phyloP scores from a whole-genome alignment of 2,113 vertebrate species.

The Formicarius rufipectus region DNA sequence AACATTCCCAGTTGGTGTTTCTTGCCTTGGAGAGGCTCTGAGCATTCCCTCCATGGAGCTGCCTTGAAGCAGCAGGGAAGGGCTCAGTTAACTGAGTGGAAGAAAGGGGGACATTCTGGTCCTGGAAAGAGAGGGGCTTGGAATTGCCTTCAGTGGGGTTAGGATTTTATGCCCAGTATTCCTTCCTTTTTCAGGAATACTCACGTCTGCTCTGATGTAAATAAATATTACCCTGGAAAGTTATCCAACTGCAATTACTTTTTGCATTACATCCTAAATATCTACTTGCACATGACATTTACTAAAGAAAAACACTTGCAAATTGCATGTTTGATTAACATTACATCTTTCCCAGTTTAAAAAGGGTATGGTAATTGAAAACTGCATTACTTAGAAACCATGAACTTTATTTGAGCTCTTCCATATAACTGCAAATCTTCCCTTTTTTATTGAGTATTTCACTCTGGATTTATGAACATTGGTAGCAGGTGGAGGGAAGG shows the following conservation, averaged over 20 bases:
- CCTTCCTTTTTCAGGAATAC: background rate
- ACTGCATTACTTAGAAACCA: slow-evolving; percentile 71
- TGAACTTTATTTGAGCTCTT: slow-evolving; percentile 75
- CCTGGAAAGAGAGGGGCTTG: background rate
- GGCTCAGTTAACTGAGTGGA: background rate
- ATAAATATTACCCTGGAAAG: slow-evolving; percentile 31
- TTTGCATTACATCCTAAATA: slow-evolving; percentile 73
- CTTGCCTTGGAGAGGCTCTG: background rate
- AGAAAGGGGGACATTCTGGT: background rate
- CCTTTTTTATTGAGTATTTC: slow-evolving; percentile 64
- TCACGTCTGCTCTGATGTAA: background rate
- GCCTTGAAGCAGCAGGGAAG: background rate
- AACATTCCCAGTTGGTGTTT: background rate
- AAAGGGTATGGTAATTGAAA: slow-evolving; percentile 79
- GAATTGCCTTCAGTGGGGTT: background rate
- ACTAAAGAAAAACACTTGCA: slow-evolving; percentile 81
- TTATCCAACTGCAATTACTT: slow-evolving; percentile 64
- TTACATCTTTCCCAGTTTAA: slow-evolving; percentile 77
- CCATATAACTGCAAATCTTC: slow-evolving; percentile 59
- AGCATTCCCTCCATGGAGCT: background rate
- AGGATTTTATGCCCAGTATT: slow-evolving; percentile 20
- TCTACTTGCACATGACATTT: slow-evolving; percentile 82
- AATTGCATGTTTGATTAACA: slow-evolving; percentile 85
- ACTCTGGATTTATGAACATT: slow-evolving; percentile 56
- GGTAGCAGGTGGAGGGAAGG: slow-evolving; percentile 37